Percentiles rank a stretch among this genome's conserved stretches.
These are phyloP conservation scores for Argyresthia goedartella DNA, from an alignment of 2,888 invertebrate species.

Conservation along the genomic window DNA sequence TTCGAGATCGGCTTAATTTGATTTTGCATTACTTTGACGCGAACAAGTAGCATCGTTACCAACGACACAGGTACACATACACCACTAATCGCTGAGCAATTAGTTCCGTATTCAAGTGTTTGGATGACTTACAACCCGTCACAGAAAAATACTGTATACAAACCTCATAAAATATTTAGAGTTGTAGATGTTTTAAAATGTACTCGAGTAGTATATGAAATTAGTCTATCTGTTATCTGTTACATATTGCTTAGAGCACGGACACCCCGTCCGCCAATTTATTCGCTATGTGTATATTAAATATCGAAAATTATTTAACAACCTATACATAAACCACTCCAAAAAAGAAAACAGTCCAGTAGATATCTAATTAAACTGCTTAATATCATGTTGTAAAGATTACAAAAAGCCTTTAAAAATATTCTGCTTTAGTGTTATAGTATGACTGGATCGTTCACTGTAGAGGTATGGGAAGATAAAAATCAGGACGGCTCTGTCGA, in stretches of 20 bases:
- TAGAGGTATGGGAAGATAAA: constrained; percentile 30
- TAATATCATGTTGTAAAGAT: constrained; percentile 51
- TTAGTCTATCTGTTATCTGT: constrained; percentile 5
- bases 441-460: constrained; percentile 43
- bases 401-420: constrained; percentile 66
- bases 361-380: constrained; percentile 60
- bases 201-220: constrained; percentile 5
- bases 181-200: background rate
- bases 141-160: background rate
- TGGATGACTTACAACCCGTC: background rate
- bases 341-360: constrained; percentile 54
- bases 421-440: constrained; percentile 56
- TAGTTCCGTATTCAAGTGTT: background rate
- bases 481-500: constrained; percentile 17
- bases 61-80: background rate
- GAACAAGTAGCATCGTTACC: background rate
- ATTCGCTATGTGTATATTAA: constrained; percentile 25
- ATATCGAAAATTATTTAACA: constrained; percentile 55
- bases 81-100: background rate
- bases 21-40: background rate
- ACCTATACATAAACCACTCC: constrained; percentile 54
- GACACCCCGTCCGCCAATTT: constrained; percentile 19
- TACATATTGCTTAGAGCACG: constrained; percentile 21
- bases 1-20: background rate
- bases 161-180: constrained; percentile 5